Conservation (phyloP, 2,888 invertebrate genomes). For the Drosophila putrida region DNA sequence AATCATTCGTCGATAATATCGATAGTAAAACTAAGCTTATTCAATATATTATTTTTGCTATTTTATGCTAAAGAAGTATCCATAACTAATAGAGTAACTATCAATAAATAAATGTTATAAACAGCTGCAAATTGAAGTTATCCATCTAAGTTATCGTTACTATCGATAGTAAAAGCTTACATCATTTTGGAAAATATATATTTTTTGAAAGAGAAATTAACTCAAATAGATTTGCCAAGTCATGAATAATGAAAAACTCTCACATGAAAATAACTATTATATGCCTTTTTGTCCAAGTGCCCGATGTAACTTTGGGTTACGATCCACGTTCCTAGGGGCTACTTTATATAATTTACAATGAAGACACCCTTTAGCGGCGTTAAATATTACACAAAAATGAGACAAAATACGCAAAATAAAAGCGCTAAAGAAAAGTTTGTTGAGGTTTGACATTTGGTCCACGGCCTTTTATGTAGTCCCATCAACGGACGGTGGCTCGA, state of each 20-base stretch:
- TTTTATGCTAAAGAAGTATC: too few relatives aligned
- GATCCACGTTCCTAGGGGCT: background rate
- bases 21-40: background rate
- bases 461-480: constrained; percentile 59
- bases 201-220: too few relatives aligned
- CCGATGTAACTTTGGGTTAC: background rate
- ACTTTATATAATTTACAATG: background rate
- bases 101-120: too few relatives aligned
- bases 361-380: constrained; percentile 15
- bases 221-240: too few relatives aligned
- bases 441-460: constrained; percentile 75
- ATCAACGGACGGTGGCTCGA: constrained; percentile 52
- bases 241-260: background rate
- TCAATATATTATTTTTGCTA: background rate
- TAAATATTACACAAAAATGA: constrained; percentile 23
- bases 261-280: background rate
- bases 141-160: background rate
- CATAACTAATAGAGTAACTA: too few relatives aligned
- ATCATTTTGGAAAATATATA: too few relatives aligned
- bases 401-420: constrained; percentile 23
- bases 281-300: background rate
- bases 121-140: background rate
- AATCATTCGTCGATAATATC: background rate
- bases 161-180: background rate
- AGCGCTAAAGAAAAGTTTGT: constrained; percentile 46